Conservation (phyloP, 2,888 invertebrate genomes). For the Campaea margaritaria region DNA sequence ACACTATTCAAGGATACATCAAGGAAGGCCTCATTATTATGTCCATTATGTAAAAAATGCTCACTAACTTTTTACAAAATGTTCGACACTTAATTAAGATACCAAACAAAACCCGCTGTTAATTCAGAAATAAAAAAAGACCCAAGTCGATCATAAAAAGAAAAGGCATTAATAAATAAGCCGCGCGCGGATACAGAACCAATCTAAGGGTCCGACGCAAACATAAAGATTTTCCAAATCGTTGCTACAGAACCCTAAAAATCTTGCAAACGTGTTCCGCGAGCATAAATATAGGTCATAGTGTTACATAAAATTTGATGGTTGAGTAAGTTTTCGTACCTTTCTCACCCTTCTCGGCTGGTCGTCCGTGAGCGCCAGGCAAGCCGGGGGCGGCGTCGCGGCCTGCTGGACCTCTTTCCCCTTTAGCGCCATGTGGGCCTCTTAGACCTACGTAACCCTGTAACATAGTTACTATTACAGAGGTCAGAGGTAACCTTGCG, state of each 20-base stretch:
- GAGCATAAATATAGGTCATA: constrained; percentile 80
- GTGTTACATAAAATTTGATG: constrained; percentile 83
- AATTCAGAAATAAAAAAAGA: constrained; percentile 61
- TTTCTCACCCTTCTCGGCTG: constrained; percentile 91
- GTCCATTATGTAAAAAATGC: too few species aligned
- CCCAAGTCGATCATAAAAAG: constrained; percentile 63
- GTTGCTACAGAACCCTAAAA: constrained; percentile 76
- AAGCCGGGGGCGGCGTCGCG: constrained; percentile 88
- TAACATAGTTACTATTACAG: constrained; percentile 65
- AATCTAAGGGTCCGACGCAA: constrained; percentile 64
- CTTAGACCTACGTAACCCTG: constrained; percentile 81
- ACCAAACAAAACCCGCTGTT: constrained; percentile 33
- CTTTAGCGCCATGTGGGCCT: constrained; percentile 87
- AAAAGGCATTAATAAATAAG: constrained; percentile 74
- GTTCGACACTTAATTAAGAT: not conserved
- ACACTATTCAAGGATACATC: too few species aligned
- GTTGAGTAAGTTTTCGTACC: constrained; percentile 81
- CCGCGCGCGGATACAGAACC: constrained; percentile 60
- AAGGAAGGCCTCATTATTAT: too few species aligned
- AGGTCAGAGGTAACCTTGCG: constrained; percentile 74
- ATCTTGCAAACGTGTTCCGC: constrained; percentile 75
- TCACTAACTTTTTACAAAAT: too few species aligned
- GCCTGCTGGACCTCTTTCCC: constrained; percentile 88
- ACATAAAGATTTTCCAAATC: constrained; percentile 82
- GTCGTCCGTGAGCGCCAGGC: constrained; percentile 82